Evolutionary conservation across 2,888 invertebrate genomes (phyloP), one percentile per base, ranked within the genome.

Genomic region (Lydus trimaculatus): DNA sequence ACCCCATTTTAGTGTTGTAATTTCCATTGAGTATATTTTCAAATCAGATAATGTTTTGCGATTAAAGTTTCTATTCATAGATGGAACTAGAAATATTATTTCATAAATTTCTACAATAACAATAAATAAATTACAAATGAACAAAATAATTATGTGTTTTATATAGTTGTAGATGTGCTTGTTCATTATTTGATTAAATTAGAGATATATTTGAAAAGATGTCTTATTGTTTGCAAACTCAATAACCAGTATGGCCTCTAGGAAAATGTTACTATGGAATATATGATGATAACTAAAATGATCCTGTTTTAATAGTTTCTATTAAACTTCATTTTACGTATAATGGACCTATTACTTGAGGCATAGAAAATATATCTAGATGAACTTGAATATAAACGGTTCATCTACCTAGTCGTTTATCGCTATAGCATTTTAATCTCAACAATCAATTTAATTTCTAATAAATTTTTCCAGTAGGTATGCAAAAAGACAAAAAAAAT

Each of bases 251-350:
- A 11, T 20, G 23, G 9, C 48, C 48, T 43, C 5, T 11, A 2
- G 4, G 48, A 23, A 52, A 20, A 52, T 52, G 23, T 52, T 11
- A 23, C 11, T 23, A 9, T 52, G 2, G n/a, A 52, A 23, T 52
- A 20, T 20, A 20, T 8, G 48, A 52, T 52, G 48, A 52, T 23
- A 52, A 9, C 48, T 20, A 23, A 13, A 52, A 52, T 23, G 48
- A 52, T 52, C 23, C 20, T 52, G 23, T 23, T 52, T 52, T 52
- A 52, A 52, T 52, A 52, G 48, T 52, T 52, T 23, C 48, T 52
- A 52, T 52, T 52, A 52, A 23, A 23, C 23, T 52, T 8, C 11
- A 52, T 52, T 52, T 52, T 20, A 52, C 11, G 23, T 52, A 20
- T 52, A 23, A 52, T 52, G 23, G 20, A 52, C 48, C 23, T 52